These are phyloP conservation scores for Portunus trituberculatus DNA, from an alignment of 1,140 invertebrate species.

Conservation along the genomic window DNA sequence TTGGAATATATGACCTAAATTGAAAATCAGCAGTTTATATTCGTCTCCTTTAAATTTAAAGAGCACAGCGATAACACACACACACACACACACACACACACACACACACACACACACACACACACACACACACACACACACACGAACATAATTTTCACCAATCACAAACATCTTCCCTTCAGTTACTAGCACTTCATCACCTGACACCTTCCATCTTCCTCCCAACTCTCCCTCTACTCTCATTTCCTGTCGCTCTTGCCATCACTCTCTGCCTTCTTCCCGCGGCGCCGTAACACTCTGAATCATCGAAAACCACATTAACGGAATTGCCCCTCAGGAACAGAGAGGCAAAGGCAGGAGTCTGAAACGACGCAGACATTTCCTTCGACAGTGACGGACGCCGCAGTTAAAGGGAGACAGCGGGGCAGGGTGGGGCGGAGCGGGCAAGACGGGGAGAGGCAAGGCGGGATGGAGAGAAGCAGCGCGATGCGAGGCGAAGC, in stretches of 20 bases:
- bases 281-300: background rate
- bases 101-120: conserved; percentile 50
- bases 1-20: no score
- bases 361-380: background rate
- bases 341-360: background rate
- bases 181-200: no score
- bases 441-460: background rate
- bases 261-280: background rate
- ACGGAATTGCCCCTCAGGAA: conserved; percentile 3
- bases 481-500: no score
- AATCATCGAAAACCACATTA: conserved; percentile 15
- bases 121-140: conserved; percentile 43
- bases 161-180: no score
- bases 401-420: background rate
- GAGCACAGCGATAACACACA: background rate
- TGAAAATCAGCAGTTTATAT: no score
- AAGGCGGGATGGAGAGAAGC: background rate
- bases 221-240: background rate
- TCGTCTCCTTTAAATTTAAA: no score
- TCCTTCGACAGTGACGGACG: conserved; percentile 8
- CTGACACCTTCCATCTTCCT: no score
- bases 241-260: background rate
- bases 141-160: background rate
- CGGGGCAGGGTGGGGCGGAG: background rate
- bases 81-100: conserved; percentile 46